Percentiles rank a stretch among this genome's conserved stretches.
phyloP scores from a whole-genome alignment of 2,113 vertebrate species.

The Cygnus atratus region DNA sequence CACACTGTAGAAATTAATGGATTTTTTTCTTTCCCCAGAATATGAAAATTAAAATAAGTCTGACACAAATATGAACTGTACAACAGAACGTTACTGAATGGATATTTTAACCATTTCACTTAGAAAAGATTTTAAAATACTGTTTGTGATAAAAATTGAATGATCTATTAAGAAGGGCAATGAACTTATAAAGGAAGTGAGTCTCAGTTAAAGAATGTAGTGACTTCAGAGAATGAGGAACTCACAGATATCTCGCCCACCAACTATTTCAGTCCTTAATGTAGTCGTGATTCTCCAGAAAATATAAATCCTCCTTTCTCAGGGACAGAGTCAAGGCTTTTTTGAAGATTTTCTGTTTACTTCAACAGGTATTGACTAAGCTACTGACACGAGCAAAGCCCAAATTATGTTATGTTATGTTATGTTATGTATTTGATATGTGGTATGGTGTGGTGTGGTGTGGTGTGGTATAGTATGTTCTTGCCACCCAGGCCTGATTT shows the following conservation, averaged over 20 bases:
- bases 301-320: neutral
- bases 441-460: no score
- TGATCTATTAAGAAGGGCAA: neutral
- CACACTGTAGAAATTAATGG: neutral
- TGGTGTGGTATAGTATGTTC: no score
- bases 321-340: neutral
- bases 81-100: neutral
- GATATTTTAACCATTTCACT: neutral
- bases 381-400: neutral
- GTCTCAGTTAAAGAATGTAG: neutral
- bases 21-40: neutral
- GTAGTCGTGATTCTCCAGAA: neutral
- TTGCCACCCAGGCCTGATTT: neutral
- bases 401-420: neutral
- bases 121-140: neutral
- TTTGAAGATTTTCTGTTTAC: neutral
- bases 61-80: neutral
- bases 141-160: neutral
- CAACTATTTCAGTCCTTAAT: neutral
- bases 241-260: neutral
- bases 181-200: conserved; percentile 2
- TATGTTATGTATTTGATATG: no score
- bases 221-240: neutral
- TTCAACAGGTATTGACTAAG: neutral
- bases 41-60: neutral